These are phyloP conservation scores for Pterocles orientalis DNA, from an alignment of 2,113 vertebrate genomes.

Conservation along the genomic window DNA sequence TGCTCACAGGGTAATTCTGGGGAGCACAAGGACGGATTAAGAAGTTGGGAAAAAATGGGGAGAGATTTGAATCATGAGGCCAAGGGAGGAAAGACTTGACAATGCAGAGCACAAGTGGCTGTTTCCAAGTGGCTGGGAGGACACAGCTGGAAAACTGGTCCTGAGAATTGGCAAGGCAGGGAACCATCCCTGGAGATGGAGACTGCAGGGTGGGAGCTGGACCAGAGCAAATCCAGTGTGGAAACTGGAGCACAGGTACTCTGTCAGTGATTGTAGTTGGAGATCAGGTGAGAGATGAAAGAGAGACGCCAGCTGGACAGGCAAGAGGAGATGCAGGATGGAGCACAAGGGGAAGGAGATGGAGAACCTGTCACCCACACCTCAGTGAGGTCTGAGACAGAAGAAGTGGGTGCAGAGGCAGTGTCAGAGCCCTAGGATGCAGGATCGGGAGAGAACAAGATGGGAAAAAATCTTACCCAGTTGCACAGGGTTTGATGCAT, in stretches of 20 bases:
- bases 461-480: background rate
- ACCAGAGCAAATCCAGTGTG: background rate
- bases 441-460: background rate
- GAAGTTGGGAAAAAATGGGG: fast-evolving
- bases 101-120: background rate
- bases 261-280: background rate
- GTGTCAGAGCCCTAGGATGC: background rate
- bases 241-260: background rate
- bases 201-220: background rate
- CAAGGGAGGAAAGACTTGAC: background rate
- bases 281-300: background rate
- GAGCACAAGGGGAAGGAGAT: background rate
- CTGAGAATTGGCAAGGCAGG: background rate
- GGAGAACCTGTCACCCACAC: background rate
- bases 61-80: background rate
- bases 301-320: background rate
- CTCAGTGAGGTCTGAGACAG: background rate
- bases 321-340: background rate
- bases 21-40: background rate
- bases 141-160: background rate
- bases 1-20: background rate
- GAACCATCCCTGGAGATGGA: background rate
- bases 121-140: background rate
- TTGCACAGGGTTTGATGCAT: background rate
- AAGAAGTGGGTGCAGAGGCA: background rate